These are phyloP conservation scores for Lophotis ruficrista DNA, from an alignment of 2,113 vertebrate genomes.

Conservation along the genomic window DNA sequence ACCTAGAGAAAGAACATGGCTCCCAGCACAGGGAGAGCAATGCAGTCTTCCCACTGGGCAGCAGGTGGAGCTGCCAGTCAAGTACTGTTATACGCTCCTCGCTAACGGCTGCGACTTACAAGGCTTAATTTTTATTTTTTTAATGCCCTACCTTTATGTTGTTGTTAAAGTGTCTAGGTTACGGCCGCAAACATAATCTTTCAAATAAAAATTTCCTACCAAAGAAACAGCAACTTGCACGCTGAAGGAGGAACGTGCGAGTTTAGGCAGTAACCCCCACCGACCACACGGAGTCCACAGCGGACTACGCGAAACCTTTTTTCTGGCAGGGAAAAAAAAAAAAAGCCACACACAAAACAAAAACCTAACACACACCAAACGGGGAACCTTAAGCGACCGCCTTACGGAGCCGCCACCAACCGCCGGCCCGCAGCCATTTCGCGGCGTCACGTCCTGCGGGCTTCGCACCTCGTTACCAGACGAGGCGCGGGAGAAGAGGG, in stretches of 20 bases:
- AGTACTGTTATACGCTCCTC: rapidly evolving
- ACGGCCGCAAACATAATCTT: not conserved
- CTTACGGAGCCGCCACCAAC: no score
- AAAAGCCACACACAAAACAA: no score
- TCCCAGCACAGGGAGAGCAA: rapidly evolving
- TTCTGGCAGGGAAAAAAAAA: no score
- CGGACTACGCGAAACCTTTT: not conserved
- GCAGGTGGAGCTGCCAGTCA: not conserved
- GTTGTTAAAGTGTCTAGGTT: no score
- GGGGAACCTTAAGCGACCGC: no score
- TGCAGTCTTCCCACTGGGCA: not conserved
- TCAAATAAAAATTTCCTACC: not conserved
- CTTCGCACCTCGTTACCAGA: not conserved
- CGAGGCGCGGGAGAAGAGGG: not conserved
- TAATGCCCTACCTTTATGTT: no score
- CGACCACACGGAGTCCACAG: rapidly evolving
- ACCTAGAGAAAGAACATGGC: not conserved
- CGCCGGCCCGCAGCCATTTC: not conserved
- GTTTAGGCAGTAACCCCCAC: not conserved
- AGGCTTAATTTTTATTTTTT: not conserved
- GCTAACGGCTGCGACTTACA: rapidly evolving
- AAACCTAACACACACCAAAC: no score
- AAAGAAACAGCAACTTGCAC: not conserved
- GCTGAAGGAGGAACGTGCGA: no score
- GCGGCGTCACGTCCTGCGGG: rapidly evolving